phyloP scores from a whole-genome alignment of 53 echinoderm and acorn worm species.

The Holothuria leucospilota region DNA sequence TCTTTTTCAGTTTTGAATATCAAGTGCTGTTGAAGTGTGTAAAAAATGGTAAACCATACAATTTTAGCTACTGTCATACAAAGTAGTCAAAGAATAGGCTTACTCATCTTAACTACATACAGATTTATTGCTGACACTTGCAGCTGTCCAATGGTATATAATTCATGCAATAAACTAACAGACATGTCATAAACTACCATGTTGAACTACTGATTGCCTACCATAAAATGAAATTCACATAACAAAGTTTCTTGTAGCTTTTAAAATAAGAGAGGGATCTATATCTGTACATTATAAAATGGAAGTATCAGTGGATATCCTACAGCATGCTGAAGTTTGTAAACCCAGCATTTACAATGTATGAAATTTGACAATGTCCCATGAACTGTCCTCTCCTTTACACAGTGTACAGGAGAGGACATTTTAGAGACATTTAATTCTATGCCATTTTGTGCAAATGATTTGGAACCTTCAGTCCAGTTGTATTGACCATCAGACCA shows the following conservation, averaged over 20 bases:
- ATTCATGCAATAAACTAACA: constrained; percentile 35
- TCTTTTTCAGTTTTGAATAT: too few species aligned
- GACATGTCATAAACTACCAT: constrained; percentile 12
- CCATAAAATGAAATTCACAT: background rate
- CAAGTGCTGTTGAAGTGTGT: too few species aligned
- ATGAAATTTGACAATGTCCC: constrained; percentile 9
- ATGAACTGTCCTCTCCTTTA: constrained; percentile 42
- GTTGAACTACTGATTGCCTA: background rate
- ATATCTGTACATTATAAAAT: constrained; percentile 6
- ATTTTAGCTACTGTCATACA: too few species aligned
- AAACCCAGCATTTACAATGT: constrained; percentile 29
- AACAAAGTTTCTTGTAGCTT: constrained; percentile 21
- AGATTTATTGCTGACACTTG: constrained; percentile 19
- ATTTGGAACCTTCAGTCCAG: background rate
- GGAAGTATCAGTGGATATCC: constrained; percentile 21
- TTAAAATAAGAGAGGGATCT: constrained; percentile 7
- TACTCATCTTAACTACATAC: background rate
- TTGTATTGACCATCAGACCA: background rate
- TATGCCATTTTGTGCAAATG: background rate
- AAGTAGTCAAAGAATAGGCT: background rate
- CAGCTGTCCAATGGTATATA: constrained; percentile 9
- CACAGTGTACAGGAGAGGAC: constrained; percentile 35
- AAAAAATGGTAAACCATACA: too few species aligned
- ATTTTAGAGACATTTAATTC: constrained; percentile 16
- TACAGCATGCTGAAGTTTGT: background rate